Evolutionary conservation across 2,797 vertebrate species (phyloP).

Genomic region (Tauraco hartlaubi): DNA sequence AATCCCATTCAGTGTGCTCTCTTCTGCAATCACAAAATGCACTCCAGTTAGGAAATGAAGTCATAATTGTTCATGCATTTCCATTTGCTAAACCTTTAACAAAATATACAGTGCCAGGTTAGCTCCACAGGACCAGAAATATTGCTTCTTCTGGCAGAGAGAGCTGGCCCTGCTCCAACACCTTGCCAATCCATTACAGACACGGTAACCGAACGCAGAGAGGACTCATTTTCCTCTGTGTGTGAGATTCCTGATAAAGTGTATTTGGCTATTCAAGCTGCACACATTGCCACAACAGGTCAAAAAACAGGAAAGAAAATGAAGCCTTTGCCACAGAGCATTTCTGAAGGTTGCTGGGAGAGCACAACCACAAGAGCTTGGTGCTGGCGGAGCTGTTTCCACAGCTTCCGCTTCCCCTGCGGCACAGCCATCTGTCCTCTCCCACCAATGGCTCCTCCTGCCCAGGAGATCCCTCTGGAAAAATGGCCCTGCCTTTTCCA

Average conservation of each 20-base stretch:
- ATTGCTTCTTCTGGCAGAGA: not conserved
- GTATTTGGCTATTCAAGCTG: not conserved
- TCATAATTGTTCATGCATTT: not conserved
- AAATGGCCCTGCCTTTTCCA: not conserved
- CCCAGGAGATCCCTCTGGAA: not conserved
- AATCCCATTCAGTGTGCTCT: not conserved
- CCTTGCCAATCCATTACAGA: not conserved
- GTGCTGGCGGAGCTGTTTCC: not conserved
- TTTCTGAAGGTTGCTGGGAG: not conserved
- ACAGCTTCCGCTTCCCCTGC: not conserved
- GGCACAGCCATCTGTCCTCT: not conserved
- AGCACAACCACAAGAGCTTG: not conserved
- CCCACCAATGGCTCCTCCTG: not conserved
- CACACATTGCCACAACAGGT: not conserved
- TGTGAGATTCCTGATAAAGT: not conserved
- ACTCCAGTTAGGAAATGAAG: slow-evolving; percentile 4
- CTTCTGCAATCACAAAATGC: not conserved
- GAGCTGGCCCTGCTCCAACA: not conserved
- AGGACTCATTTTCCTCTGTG: not conserved
- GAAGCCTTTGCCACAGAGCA: not conserved
- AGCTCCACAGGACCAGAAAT: not conserved
- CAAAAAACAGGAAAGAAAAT: not conserved
- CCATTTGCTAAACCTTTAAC: slow-evolving; percentile 1
- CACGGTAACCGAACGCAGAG: not conserved
- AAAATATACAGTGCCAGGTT: not conserved